A percentile compares a stretch with the other conserved stretches of the same genome.
Evolutionary conservation across 2,888 invertebrate genomes (phyloP).

Genomic region (Pycnomerus fuliginosus): DNA sequence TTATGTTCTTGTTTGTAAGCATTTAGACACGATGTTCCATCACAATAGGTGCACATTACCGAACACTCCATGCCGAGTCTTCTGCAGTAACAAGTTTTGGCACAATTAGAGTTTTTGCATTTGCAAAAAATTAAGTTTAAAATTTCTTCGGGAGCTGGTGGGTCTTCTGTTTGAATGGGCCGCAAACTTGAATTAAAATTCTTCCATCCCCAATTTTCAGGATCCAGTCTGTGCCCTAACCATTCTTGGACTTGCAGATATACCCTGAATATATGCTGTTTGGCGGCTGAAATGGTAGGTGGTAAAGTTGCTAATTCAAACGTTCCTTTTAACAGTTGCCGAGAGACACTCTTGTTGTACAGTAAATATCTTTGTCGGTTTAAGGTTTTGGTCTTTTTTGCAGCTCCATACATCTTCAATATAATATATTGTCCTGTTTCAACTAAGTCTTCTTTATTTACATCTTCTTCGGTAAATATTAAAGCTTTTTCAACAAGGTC

Average conservation of each 20-base stretch:
- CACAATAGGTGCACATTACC: conserved; percentile 1
- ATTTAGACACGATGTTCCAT: not conserved
- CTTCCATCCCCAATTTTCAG: conserved; percentile 6
- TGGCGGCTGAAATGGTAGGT: conserved; percentile 17
- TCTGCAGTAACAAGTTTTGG: conserved; percentile 1
- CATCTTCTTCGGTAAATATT: conserved; percentile 5
- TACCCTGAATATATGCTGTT: conserved; percentile 18
- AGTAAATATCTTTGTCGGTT: conserved; percentile 16
- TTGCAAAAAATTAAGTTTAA: conserved; percentile 5
- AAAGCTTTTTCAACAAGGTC: conserved; percentile 5
- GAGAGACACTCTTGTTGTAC: no score
- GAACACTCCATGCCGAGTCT: conserved; percentile 2
- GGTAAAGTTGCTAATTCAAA: conserved; percentile 13
- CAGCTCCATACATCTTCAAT: conserved; percentile 11
- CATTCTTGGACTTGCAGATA: conserved; percentile 20
- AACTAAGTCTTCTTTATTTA: not conserved
- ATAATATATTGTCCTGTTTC: conserved; percentile 4
- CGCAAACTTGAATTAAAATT: not conserved
- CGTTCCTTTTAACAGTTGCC: conserved; percentile 15
- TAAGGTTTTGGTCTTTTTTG: conserved; percentile 9
- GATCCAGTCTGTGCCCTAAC: conserved; percentile 11
- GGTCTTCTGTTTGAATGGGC: conserved; percentile 1
- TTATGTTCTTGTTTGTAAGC: no score
- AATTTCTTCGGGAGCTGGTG: conserved; percentile 5
- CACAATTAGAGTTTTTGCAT: conserved; percentile 5